Evolutionary conservation across 1,140 invertebrate species (phyloP), one percentile per base, ranked within the genome.

Genomic region (Portunus trituberculatus): DNA sequence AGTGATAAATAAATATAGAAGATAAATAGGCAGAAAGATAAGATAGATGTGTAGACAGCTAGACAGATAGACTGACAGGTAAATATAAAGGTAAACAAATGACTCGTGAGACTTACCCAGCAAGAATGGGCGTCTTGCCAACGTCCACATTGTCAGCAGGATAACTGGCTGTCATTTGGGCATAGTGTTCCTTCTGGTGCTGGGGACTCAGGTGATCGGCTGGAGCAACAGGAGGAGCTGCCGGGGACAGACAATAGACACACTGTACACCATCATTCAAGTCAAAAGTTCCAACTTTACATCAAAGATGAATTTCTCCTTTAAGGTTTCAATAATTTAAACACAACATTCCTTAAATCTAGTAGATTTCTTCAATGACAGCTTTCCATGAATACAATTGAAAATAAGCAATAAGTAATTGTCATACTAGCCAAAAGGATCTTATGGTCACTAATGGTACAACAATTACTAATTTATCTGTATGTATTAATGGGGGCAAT

Each of bases 81-180:
- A n/a, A 28, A 76, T 48, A 94, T 95, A 86, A 59, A 94, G 92
- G 93, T 48, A 95, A 59, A 94, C 31, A 92, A 48, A 95, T 88
- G 67, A 86, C 39, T 52, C 52, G 91, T 52, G 10, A 12, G 20
- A 97, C 98, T 97, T 98, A 99, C 99, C 99, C 99, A 97, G 98
- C 98, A 96, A 98, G 98, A 88, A 99, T 98, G 39, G 98, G 98
- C 96, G 98, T 98, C 95, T 98, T 97, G 96, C 98, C 98, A 96
- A 99, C 98, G 96, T 98, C 98, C 94, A 99, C 98, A 97, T 99
- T 99, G 97, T 99, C 99, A 91, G 98, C 98, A 32, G 98, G 97
- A 96, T 95, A 95, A 46, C 96, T 94, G 59, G 95, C 96, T 0
- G 96, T 95, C 90, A 97, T 96, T 87, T 96, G 95, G 32, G 93